Conservation (phyloP, 2,888 invertebrate species). For the Agriopis leucophaearia region DNA sequence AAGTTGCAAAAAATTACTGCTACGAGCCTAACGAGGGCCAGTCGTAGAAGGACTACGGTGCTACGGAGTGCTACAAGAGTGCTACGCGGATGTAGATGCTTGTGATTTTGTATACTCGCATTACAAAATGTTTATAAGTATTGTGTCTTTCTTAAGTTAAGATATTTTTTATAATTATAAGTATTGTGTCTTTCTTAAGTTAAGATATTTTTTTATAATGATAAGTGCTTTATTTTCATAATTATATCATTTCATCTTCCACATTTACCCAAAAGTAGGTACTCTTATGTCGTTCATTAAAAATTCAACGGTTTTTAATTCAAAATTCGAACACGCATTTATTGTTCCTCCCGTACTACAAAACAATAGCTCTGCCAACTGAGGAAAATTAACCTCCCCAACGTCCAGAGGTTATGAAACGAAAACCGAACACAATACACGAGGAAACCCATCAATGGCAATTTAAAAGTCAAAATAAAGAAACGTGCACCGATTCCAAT, state of each 20-base stretch:
- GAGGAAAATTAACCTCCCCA: slow-evolving; percentile 48
- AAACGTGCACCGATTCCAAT: slow-evolving; percentile 68
- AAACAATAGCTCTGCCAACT: slow-evolving; percentile 52
- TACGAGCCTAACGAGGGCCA: slow-evolving; percentile 3
- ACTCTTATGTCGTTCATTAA: slow-evolving; percentile 38
- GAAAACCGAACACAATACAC: slow-evolving; percentile 47
- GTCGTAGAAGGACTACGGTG: slow-evolving; percentile 25
- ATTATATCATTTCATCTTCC: not conserved
- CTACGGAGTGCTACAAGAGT: slow-evolving; percentile 24
- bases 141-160: not conserved
- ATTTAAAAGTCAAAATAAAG: slow-evolving; percentile 67
- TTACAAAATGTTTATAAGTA: not conserved
- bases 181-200: not conserved
- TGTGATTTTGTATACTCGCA: no score
- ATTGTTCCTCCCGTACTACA: slow-evolving; percentile 47
- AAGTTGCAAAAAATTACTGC: not conserved
- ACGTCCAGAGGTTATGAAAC: slow-evolving; percentile 48
- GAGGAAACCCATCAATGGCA: slow-evolving; percentile 52
- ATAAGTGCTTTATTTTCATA: not conserved
- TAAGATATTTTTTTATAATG: not conserved
- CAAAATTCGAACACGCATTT: slow-evolving; percentile 45
- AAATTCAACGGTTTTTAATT: slow-evolving; percentile 43
- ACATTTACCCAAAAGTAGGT: not conserved
- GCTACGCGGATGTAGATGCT: slow-evolving; percentile 15
- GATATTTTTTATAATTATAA: not conserved